Conservation (phyloP, 2,888 invertebrate genomes). For the Octonoba sinensis region DNA sequence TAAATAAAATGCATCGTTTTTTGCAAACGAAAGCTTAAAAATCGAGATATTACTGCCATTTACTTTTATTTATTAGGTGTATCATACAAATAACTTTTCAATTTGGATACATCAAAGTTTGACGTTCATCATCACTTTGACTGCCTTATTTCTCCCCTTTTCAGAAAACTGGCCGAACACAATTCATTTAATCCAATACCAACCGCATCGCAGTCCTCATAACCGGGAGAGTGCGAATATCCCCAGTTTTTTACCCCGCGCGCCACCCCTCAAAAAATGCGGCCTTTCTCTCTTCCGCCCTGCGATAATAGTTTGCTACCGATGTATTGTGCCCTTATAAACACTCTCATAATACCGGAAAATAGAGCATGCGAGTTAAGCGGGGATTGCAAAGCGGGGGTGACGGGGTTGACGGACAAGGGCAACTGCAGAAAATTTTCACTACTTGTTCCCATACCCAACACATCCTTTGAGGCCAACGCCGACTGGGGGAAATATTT, state of each 20-base stretch:
- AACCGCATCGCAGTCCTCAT: too few species aligned
- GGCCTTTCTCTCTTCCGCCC: slow-evolving; percentile 14
- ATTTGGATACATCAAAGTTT: too few species aligned
- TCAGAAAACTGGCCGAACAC: too few species aligned
- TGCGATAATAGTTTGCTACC: slow-evolving; percentile 31
- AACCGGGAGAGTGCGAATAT: too few species aligned
- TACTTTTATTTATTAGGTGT: too few species aligned
- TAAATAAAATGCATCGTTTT: too few species aligned
- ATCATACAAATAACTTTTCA: too few species aligned
- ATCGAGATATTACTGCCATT: too few species aligned
- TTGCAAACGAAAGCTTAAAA: too few species aligned
- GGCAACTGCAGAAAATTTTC: slow-evolving; percentile 45
- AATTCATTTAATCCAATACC: background rate
- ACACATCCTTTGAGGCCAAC: slow-evolving; percentile 53
- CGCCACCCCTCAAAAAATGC: slow-evolving; percentile 7
- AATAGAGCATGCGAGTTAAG: slow-evolving; percentile 11
- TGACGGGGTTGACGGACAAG: slow-evolving; percentile 35
- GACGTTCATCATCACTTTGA: too few species aligned
- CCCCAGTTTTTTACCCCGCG: too few species aligned
- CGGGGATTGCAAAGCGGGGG: slow-evolving; percentile 8
- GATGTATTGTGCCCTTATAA: slow-evolving; percentile 47
- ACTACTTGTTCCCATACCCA: slow-evolving; percentile 34
- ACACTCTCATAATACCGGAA: slow-evolving; percentile 39
- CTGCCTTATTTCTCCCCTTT: too few species aligned
- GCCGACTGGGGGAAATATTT: slow-evolving; percentile 56